Evolutionary conservation across 2,888 invertebrate species (phyloP).

Genomic region (Ephialtes manifestator): DNA sequence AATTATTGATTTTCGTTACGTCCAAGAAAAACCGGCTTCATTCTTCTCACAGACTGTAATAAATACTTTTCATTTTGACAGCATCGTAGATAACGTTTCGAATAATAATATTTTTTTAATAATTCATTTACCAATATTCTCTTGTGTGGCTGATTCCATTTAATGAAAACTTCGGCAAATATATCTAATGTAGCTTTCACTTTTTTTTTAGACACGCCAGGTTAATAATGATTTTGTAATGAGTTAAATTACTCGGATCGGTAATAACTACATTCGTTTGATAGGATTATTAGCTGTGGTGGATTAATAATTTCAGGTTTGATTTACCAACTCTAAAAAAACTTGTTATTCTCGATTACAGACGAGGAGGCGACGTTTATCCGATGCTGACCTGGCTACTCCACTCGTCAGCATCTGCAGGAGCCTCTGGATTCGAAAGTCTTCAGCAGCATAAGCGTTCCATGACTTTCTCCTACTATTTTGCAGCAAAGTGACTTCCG

Average conservation of each 20-base stretch:
- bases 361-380: constrained; percentile 42
- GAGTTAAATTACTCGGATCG: no score
- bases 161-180: not conserved
- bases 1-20: constrained; percentile 54
- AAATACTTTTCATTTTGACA: not conserved
- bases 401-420: constrained; percentile 64
- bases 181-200: not conserved
- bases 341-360: constrained; percentile 30
- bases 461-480: constrained; percentile 65
- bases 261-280: no score
- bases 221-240: no score
- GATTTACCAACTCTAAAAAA: constrained; percentile 9
- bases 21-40: not conserved
- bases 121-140: not conserved
- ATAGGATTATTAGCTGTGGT: no score
- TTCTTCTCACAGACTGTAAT: not conserved
- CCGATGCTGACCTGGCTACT: constrained; percentile 44
- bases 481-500: constrained; percentile 54
- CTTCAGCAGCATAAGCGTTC: constrained; percentile 46
- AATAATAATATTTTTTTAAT: no score
- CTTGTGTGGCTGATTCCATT: not conserved
- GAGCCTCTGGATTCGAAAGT: constrained; percentile 68
- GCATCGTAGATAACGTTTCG: not conserved
- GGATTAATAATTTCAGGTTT: no score
- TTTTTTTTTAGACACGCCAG: no score